phyloP scores from a whole-genome alignment of 2,113 vertebrate species.

The Sceloporus undulatus region DNA sequence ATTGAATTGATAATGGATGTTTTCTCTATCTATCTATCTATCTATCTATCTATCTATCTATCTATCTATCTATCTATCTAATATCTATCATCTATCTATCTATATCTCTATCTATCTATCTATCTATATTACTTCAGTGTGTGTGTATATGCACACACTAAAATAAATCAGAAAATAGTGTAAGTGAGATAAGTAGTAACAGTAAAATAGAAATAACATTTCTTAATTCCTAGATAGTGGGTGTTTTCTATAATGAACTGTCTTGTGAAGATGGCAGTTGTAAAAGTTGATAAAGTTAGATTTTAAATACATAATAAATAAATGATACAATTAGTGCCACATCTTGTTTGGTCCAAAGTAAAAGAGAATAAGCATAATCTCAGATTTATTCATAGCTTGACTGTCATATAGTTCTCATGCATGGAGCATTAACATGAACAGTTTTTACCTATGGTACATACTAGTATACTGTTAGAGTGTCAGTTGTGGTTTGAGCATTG shows the following conservation, averaged over 20 bases:
- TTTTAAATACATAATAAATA: neutral
- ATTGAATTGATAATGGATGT: neutral
- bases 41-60: too few species aligned
- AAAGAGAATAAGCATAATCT: neutral
- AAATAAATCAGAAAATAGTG: too few species aligned
- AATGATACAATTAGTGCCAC: neutral
- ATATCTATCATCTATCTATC: too few species aligned
- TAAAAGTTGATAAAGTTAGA: neutral
- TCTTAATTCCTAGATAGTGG: too few species aligned
- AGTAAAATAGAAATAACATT: too few species aligned
- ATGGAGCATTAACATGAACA: neutral
- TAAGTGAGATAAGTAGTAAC: too few species aligned
- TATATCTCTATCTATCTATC: too few species aligned
- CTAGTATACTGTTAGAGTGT: neutral
- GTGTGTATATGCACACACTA: too few species aligned
- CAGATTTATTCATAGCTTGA: neutral
- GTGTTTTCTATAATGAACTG: neutral
- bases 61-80: too few species aligned
- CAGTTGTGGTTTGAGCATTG: too few species aligned
- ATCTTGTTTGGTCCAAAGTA: neutral
- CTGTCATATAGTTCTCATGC: neutral
- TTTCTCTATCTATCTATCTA: neutral
- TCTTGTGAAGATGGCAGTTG: neutral
- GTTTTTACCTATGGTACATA: neutral
- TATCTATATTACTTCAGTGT: too few species aligned